phyloP scores from a whole-genome alignment of 1,140 invertebrate species.

The Drosophila pseudoobscura region DNA sequence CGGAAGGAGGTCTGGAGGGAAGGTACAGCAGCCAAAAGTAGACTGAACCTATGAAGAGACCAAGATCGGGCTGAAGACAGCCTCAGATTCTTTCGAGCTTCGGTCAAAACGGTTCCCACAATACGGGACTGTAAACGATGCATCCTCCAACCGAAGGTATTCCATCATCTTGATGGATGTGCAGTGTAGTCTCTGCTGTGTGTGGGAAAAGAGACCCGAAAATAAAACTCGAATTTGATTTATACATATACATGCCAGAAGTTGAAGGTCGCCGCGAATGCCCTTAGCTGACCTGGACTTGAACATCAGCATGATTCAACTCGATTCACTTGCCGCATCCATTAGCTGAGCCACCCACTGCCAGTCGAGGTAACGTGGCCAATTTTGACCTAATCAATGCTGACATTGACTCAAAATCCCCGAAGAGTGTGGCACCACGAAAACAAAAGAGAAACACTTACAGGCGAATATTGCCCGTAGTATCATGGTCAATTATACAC shows the following conservation, averaged over 20 bases:
- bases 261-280: constrained; percentile 33
- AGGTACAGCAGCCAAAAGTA: too few relatives aligned
- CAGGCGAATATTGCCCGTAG: constrained; percentile 28
- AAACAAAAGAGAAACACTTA: constrained; percentile 32
- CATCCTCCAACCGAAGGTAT: constrained; percentile 22
- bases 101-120: constrained; percentile 23
- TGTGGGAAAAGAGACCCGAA: constrained; percentile 24
- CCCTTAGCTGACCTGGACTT: constrained; percentile 36
- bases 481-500: constrained; percentile 57
- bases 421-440: not conserved
- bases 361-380: constrained; percentile 34
- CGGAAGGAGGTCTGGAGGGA: too few relatives aligned
- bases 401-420: constrained; percentile 48
- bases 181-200: too few relatives aligned
- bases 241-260: constrained; percentile 38
- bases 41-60: constrained; percentile 2
- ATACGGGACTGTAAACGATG: constrained; percentile 20
- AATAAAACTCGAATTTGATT: constrained; percentile 35
- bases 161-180: constrained; percentile 27
- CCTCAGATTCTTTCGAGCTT: constrained; percentile 22
- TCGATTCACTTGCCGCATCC: not conserved
- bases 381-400: constrained; percentile 39
- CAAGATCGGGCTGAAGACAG: constrained; percentile 14
- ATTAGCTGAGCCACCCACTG: constrained; percentile 26
- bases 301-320: constrained; percentile 4